Conservation (phyloP, 2,888 invertebrate species). For the Pristionchus exspectatus region DNA sequence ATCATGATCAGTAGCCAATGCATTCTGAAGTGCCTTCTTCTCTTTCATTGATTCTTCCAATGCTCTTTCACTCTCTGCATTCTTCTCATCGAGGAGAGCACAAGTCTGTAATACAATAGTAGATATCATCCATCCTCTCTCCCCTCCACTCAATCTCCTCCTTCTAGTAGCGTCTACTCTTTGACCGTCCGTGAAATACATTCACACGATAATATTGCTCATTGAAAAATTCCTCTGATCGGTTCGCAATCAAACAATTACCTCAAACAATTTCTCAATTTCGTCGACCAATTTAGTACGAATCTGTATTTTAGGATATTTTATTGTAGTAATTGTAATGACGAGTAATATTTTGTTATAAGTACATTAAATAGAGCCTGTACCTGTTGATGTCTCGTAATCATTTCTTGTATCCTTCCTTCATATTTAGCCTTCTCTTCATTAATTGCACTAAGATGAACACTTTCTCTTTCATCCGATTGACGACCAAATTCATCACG, state of each 20-base stretch:
- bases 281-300: constrained; percentile 14
- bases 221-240: background rate
- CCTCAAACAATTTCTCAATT: constrained; percentile 10
- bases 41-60: constrained; percentile 38
- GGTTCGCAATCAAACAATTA: background rate
- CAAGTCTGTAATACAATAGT: constrained; percentile 31
- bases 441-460: background rate
- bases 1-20: constrained; percentile 55
- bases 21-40: constrained; percentile 55
- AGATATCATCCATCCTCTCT: background rate
- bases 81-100: constrained; percentile 55
- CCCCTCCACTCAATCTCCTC: background rate
- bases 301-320: background rate
- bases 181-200: too few relatives aligned
- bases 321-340: background rate
- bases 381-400: constrained; percentile 52
- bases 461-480: constrained; percentile 13
- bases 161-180: too few relatives aligned
- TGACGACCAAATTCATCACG: constrained; percentile 20
- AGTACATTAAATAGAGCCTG: background rate
- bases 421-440: constrained; percentile 49
- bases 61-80: constrained; percentile 53
- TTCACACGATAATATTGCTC: too few relatives aligned
- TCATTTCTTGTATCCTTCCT: constrained; percentile 17
- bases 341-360: too few relatives aligned